Evolutionary conservation across 2,888 invertebrate species (phyloP), one percentile per base, ranked within the genome.

Genomic region (Caenorhabditis japonica): DNA sequence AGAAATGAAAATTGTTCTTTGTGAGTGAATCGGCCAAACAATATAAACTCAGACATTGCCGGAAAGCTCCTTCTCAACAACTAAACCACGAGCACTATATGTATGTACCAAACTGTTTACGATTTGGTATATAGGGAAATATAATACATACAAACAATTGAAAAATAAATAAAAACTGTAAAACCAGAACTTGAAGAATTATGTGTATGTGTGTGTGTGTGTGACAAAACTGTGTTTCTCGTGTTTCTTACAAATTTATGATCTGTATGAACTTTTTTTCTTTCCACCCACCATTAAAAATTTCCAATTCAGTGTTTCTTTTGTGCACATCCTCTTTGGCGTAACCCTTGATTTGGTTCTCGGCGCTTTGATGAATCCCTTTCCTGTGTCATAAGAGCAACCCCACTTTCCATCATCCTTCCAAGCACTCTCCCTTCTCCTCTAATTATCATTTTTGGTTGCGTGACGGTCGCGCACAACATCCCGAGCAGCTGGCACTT

Each of bases 381-480:
- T 19, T 47, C 41, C 41, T 36, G 34, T 25, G 27, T 55, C 43
- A 56, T 15, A 43, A 33, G 30, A 27, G 41, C 46, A 21, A 47
- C 13, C 25, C 39, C 66, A 66, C 36, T 66, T 58, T 58, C 66
- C 56, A 66, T 56, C 56, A 66, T 66, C 56, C 25, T 10, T 34
- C 43, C 34, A 17, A 33, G 13, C 25, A 49, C 39, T 4, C 17
- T 27, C 49, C 36, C 34, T 56, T 66, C 66, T 43, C 33, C 34
- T 66, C 66, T 66, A 66, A 66, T 66, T 66, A 66, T 56, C 66
- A 66, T 66, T 55, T 51, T 56, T 43, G 51, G 56, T 66, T 66
- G 66, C 66, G 66, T 66, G 66, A 66, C 66, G 43, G 56, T 66
- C 56, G 55, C 38, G 55, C 47, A 58, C 56, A 49, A 38, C 64